Evolutionary conservation across 2,113 vertebrate genomes (phyloP).

Genomic region (Chaetorhynchus papuensis): DNA sequence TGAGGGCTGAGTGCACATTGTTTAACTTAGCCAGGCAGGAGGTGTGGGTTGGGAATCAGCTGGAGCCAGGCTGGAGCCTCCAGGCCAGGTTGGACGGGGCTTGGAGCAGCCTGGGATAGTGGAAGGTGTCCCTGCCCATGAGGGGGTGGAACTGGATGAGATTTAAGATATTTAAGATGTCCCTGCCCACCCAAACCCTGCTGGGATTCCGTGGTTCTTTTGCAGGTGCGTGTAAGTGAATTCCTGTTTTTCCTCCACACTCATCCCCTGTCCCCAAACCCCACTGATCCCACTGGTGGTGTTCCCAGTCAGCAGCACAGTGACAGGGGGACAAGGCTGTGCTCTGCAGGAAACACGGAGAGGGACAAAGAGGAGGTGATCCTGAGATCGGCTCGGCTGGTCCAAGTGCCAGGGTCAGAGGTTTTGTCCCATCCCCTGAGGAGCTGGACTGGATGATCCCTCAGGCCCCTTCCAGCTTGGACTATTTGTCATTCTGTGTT

Average conservation of each 20-base stretch:
- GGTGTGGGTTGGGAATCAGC: background rate
- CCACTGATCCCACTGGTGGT: fast-evolving
- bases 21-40: background rate
- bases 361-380: background rate
- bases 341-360: background rate
- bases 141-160: background rate
- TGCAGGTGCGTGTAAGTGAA: background rate
- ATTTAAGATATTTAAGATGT: no score
- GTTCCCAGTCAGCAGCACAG: background rate
- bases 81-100: fast-evolving
- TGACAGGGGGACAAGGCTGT: background rate
- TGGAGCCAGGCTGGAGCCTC: background rate
- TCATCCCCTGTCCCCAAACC: background rate
- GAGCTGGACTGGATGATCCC: background rate
- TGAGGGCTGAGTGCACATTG: background rate
- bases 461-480: background rate
- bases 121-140: background rate
- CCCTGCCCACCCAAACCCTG: background rate
- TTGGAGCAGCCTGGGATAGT: background rate
- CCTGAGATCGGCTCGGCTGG: fast-evolving
- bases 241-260: background rate
- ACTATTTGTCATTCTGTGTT: no score
- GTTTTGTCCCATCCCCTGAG: background rate
- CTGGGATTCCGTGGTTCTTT: fast-evolving
- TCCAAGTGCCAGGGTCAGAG: background rate